These are phyloP conservation scores for Aphelenchoides bicaudatus DNA, from an alignment of 2,888 invertebrate genomes.

Conservation along the genomic window DNA sequence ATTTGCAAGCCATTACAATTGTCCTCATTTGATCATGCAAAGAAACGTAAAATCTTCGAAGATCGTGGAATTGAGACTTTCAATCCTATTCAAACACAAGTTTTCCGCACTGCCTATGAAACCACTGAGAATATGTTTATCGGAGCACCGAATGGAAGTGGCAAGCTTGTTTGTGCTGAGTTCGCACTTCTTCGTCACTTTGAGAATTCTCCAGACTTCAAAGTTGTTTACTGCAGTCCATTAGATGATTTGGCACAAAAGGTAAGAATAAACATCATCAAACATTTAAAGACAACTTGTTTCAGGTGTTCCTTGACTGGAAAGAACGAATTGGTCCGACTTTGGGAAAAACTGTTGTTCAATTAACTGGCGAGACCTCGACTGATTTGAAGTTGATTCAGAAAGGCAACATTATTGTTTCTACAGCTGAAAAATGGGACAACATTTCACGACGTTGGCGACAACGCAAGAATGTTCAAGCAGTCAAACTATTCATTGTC, in stretches of 20 bases:
- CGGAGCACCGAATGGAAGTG: constrained; percentile 64
- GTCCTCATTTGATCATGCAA: constrained; percentile 80
- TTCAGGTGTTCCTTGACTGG: constrained; percentile 77
- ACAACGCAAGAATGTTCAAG: constrained; percentile 95
- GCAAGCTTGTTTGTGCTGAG: constrained; percentile 81
- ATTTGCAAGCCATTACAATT: constrained; percentile 89
- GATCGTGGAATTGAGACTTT: constrained; percentile 81
- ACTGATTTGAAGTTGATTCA: constrained; percentile 85
- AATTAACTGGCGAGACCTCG: constrained; percentile 92
- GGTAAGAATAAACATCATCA: constrained; percentile 65
- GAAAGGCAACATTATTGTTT: constrained; percentile 79
- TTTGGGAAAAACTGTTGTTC: constrained; percentile 76
- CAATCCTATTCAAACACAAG: constrained; percentile 97
- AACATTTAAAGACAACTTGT: no score
- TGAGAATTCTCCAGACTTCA: constrained; percentile 66
- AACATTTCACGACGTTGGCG: constrained; percentile 96
- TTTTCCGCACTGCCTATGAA: constrained; percentile 89
- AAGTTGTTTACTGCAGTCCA: constrained; percentile 89
- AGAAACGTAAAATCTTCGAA: constrained; percentile 79
- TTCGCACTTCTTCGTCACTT: constrained; percentile 86
- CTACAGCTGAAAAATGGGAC: constrained; percentile 83
- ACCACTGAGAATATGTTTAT: constrained; percentile 96
- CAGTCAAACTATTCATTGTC: constrained; percentile 88
- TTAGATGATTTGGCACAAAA: constrained; percentile 80
- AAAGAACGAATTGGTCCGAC: constrained; percentile 71